phyloP scores from a whole-genome alignment of 2,797 vertebrate species.

The Lindbergichthys nudifrons region DNA sequence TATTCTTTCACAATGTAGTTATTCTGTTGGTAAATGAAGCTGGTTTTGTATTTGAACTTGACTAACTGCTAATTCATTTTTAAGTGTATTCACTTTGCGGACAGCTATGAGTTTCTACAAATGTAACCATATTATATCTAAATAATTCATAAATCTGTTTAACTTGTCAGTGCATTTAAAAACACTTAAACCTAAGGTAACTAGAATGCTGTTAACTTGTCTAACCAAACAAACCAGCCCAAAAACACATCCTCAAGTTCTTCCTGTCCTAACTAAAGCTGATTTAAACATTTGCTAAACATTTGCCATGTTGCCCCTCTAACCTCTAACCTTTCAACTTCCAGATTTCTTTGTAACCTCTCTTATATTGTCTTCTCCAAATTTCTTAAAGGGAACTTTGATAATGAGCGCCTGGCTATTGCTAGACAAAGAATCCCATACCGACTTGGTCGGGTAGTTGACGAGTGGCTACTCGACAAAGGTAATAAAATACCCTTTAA shows the following conservation, averaged over 20 bases:
- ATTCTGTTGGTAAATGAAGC: constrained; percentile 53
- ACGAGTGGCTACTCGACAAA: constrained; percentile 99
- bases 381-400: constrained; percentile 99
- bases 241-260: constrained; percentile 76
- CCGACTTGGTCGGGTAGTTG: constrained; percentile 99
- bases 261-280: constrained; percentile 84
- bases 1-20: constrained; percentile 37
- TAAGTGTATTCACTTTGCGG: constrained; percentile 56
- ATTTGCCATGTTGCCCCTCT: constrained; percentile 84
- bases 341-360: constrained; percentile 86
- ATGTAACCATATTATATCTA: constrained; percentile 78
- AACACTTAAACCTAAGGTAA: constrained; percentile 83
- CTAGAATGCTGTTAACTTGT: constrained; percentile 81
- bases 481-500: constrained; percentile 96
- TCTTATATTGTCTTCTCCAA: constrained; percentile 93
- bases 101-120: constrained; percentile 56
- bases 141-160: constrained; percentile 88
- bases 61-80: constrained; percentile 63
- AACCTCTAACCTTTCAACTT: constrained; percentile 87
- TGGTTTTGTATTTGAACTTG: constrained; percentile 58
- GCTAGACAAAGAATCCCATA: constrained; percentile 99
- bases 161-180: constrained; percentile 75
- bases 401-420: constrained; percentile 99
- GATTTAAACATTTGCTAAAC: constrained; percentile 87
- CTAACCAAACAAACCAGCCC: constrained; percentile 80